These are phyloP conservation scores for Pseudomyrmex cubaensis DNA, from an alignment of 1,140 invertebrate species.

Conservation along the genomic window DNA sequence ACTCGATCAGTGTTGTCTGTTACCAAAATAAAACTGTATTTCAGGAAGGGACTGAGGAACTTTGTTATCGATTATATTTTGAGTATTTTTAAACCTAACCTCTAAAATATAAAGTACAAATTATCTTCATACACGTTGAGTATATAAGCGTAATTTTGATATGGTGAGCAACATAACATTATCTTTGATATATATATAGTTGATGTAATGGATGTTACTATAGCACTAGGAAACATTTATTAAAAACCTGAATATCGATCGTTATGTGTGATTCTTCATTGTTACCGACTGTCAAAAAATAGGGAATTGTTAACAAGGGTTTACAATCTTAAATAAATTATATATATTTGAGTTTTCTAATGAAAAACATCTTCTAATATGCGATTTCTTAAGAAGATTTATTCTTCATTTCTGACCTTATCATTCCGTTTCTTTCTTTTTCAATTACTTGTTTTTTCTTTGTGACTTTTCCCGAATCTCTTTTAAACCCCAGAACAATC, in stretches of 20 bases:
- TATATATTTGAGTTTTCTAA: not conserved
- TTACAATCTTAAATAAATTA: too few species aligned
- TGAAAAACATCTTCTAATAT: not conserved
- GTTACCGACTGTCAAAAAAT: too few species aligned
- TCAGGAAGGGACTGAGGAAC: accelerated
- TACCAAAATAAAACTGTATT: not conserved
- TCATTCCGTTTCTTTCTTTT: not conserved
- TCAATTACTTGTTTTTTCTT: not conserved
- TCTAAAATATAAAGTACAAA: conserved; percentile 71
- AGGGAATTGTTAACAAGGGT: too few species aligned
- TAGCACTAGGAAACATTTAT: too few species aligned
- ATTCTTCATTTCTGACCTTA: not conserved
- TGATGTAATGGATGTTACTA: too few species aligned
- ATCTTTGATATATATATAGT: too few species aligned
- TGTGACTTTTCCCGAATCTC: not conserved
- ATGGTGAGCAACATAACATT: too few species aligned
- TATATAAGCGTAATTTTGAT: too few species aligned
- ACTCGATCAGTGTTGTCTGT: not conserved
- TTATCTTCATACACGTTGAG: too few species aligned
- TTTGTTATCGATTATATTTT: not conserved
- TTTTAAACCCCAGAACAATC: not conserved
- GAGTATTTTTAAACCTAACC: conserved; percentile 74
- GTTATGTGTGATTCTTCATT: too few species aligned
- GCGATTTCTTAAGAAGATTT: not conserved
- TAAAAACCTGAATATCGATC: too few species aligned